These are phyloP conservation scores for Pseudomugil tenellus DNA, from an alignment of 2,797 vertebrate species.

Conservation along the genomic window DNA sequence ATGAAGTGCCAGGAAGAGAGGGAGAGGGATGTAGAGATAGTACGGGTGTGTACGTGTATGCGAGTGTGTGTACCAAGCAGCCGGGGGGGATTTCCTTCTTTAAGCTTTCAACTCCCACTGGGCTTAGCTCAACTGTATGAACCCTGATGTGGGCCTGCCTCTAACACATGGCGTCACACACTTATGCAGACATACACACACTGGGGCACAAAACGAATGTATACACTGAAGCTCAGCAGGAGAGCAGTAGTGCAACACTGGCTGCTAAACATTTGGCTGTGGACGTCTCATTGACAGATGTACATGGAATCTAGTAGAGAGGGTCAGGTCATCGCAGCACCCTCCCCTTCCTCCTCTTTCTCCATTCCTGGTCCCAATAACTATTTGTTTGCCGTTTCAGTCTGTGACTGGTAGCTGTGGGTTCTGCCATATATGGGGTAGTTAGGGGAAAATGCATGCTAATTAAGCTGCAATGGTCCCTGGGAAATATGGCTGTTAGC, in stretches of 20 bases:
- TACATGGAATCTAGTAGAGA: conserved; percentile 65
- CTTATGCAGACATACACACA: conserved; percentile 20
- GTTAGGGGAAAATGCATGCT: conserved; percentile 39
- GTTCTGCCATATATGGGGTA: conserved; percentile 28
- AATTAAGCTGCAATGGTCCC: conserved; percentile 54
- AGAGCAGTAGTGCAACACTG: conserved; percentile 53
- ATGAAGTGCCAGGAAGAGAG: conserved; percentile 82
- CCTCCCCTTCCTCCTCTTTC: conserved; percentile 51
- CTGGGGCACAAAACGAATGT: conserved; percentile 42
- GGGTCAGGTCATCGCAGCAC: conserved; percentile 62
- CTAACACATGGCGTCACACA: conserved; percentile 74
- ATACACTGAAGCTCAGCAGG: conserved; percentile 68
- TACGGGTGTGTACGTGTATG: conserved; percentile 5
- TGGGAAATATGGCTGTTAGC: conserved; percentile 51
- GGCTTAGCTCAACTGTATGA: conserved; percentile 78
- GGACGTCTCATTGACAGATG: conserved; percentile 74
- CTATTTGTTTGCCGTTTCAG: conserved; percentile 40
- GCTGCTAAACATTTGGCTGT: conserved; percentile 73
- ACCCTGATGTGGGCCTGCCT: conserved; percentile 80
- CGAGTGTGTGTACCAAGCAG: conserved; percentile 46
- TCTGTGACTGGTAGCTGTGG: conserved; percentile 45
- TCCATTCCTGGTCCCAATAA: conserved; percentile 41
- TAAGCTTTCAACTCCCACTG: conserved; percentile 85
- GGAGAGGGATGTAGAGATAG: conserved; percentile 23
- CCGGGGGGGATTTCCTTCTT: conserved; percentile 84